These are phyloP conservation scores for Sciurus niger DNA, from an alignment of 2,113 vertebrate genomes.

Conservation along the genomic window DNA sequence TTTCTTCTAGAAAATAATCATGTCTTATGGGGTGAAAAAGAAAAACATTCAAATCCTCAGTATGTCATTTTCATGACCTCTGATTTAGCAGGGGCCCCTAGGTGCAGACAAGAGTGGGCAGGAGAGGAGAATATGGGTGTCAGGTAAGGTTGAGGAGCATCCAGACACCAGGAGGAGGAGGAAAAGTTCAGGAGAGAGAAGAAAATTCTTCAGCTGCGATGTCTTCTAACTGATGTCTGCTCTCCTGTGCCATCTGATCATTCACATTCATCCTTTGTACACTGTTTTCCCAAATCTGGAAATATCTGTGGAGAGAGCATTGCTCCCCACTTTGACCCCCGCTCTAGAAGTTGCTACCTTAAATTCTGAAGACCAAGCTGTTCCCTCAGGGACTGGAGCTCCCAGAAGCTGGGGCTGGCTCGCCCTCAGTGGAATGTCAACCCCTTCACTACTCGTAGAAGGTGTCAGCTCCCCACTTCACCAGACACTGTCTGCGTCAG, in stretches of 20 bases:
- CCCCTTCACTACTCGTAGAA: not conserved
- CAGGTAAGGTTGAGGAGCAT: not conserved
- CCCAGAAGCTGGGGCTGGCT: not conserved
- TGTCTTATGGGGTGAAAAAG: not conserved
- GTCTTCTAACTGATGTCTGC: not conserved
- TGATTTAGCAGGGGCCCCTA: not conserved
- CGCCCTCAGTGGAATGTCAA: not conserved
- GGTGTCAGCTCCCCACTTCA: rapidly evolving
- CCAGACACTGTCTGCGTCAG: not conserved
- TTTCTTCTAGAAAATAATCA: conserved; percentile 55
- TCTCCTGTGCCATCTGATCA: rapidly evolving
- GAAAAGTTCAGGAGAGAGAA: no score
- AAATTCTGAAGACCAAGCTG: no score
- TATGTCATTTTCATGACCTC: not conserved
- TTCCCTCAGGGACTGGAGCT: not conserved
- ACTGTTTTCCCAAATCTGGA: not conserved
- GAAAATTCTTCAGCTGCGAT: no score
- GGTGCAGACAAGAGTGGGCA: not conserved
- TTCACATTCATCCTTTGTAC: no score
- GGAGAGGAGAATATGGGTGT: not conserved
- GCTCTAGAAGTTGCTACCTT: not conserved
- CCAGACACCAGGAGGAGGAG: not conserved
- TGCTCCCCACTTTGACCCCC: rapidly evolving
- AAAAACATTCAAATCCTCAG: not conserved
- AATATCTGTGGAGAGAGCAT: not conserved